Evolutionary conservation across 1,140 invertebrate species (phyloP).

Genomic region (Latrodectus geometricus): DNA sequence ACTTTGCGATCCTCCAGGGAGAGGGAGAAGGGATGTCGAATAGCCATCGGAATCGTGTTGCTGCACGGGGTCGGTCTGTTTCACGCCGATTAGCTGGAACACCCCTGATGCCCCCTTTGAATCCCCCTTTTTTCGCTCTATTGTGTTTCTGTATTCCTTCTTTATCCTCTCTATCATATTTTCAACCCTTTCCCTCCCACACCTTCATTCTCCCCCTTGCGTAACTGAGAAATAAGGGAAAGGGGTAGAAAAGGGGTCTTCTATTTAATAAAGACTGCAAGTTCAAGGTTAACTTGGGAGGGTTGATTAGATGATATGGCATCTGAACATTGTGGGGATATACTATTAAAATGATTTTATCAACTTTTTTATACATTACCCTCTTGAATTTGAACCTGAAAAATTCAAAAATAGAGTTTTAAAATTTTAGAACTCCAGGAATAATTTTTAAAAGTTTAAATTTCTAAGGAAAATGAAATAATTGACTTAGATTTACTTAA

Average conservation of each 20-base stretch:
- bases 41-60: constrained; percentile 51
- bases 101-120: background rate
- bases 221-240: background rate
- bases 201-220: background rate
- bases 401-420: too few species aligned
- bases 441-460: too few species aligned
- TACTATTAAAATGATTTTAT: too few species aligned
- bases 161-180: constrained; percentile 33
- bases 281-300: background rate
- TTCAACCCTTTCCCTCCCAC: constrained; percentile 30
- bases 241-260: background rate
- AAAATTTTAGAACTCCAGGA: too few species aligned
- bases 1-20: background rate
- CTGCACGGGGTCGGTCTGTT: constrained; percentile 42
- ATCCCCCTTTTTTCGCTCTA: background rate
- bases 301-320: too few species aligned
- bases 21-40: background rate
- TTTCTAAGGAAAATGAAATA: too few species aligned
- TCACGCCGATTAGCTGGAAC: constrained; percentile 47
- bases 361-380: too few species aligned
- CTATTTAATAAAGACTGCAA: background rate
- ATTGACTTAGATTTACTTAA: too few species aligned
- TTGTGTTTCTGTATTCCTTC: constrained; percentile 1
- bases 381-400: too few species aligned
- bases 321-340: too few species aligned